Percentiles rank a stretch among this genome's conserved stretches.
Evolutionary conservation across 2,797 vertebrate species (phyloP).

Genomic region (Catharus ustulatus): DNA sequence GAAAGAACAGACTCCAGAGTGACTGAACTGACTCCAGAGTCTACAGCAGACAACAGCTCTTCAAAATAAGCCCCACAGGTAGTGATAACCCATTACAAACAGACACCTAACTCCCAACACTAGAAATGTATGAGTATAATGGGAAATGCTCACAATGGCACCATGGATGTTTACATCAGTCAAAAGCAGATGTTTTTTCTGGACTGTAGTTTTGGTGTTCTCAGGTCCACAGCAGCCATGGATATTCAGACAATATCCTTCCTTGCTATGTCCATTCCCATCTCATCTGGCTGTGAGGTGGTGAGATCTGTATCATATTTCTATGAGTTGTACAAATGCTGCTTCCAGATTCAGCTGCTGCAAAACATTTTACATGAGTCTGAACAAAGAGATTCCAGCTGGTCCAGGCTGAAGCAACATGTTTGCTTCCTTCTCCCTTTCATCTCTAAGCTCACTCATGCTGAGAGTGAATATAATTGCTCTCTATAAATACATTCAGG

Average conservation of each 20-base stretch:
- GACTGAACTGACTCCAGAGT: background rate
- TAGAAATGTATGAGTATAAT: background rate
- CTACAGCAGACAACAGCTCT: background rate
- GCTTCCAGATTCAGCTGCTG: conserved; percentile 59
- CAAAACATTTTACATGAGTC: conserved; percentile 63
- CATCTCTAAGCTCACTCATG: conserved; percentile 68
- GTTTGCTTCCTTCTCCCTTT: conserved; percentile 69
- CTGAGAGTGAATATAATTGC: conserved; percentile 68
- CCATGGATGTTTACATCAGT: background rate
- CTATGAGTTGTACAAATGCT: conserved; percentile 3
- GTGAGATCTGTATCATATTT: conserved; percentile 20
- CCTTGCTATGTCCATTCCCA: background rate
- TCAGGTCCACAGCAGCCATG: background rate
- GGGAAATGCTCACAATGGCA: background rate
- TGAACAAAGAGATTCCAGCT: conserved; percentile 71
- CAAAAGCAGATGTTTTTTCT: background rate
- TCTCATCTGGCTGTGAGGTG: conserved; percentile 33
- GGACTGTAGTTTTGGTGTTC: background rate
- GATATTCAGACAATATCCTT: background rate
- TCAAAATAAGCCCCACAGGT: background rate
- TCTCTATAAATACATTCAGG: conserved; percentile 70
- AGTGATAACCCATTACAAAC: background rate
- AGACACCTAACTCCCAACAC: background rate
- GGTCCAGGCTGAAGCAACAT: conserved; percentile 67
- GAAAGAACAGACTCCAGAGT: background rate